Percentiles rank a stretch among this genome's conserved stretches.
phyloP scores from a whole-genome alignment of 2,888 invertebrate species.

The Chydorus sphaericus region DNA sequence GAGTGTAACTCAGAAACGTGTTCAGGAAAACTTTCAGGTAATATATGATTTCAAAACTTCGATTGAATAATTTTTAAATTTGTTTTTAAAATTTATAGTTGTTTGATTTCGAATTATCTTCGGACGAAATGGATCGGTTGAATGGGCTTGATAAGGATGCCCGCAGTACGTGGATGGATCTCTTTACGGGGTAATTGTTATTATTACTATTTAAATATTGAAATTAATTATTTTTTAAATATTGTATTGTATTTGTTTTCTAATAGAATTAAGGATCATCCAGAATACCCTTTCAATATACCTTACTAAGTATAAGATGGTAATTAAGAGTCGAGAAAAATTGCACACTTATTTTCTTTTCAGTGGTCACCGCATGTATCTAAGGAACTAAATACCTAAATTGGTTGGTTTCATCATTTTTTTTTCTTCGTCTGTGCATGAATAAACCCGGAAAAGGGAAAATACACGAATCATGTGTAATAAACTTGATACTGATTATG shows the following conservation, averaged over 20 bases:
- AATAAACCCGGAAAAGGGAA: too few relatives aligned
- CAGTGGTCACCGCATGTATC: too few relatives aligned
- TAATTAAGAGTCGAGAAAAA: too few relatives aligned
- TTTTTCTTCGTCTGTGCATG: too few relatives aligned
- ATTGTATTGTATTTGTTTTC: neutral
- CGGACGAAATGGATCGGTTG: constrained; percentile 5
- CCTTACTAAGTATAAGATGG: constrained; percentile 6
- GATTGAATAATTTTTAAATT: neutral
- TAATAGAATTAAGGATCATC: constrained; percentile 3
- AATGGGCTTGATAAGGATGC: neutral
- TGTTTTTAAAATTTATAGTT: neutral
- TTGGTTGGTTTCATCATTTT: too few relatives aligned
- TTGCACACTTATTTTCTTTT: too few relatives aligned
- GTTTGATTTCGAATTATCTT: neutral
- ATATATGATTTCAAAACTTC: constrained; percentile 21
- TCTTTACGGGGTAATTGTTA: neutral
- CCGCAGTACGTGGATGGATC: neutral
- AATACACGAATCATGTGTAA: too few relatives aligned
- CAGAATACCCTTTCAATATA: neutral
- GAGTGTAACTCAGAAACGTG: constrained; percentile 54
- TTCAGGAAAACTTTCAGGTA: constrained; percentile 58
- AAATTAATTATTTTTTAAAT: neutral
- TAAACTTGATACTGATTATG: too few relatives aligned
- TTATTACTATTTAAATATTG: neutral
- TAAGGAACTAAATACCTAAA: too few relatives aligned